Evolutionary conservation across 2,888 invertebrate species (phyloP).

Genomic region (Netelia virgata): DNA sequence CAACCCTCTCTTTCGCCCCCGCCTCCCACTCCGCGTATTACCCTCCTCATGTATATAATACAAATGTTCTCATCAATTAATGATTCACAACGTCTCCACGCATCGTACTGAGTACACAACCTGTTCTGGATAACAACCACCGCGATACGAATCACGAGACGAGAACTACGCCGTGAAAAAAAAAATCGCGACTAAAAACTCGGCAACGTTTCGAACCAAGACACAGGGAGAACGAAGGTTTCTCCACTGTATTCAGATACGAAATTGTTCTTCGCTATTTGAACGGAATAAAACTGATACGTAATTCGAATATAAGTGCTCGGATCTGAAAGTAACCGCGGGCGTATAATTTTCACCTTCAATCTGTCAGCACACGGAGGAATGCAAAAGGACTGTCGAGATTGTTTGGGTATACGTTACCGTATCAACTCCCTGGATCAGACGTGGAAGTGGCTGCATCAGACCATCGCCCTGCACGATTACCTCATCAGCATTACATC

Average conservation of each 20-base stretch:
- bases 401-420: conserved; percentile 95
- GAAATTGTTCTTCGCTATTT: neutral
- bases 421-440: conserved; percentile 95
- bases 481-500: conserved; percentile 93
- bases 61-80: conserved; percentile 55
- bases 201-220: neutral
- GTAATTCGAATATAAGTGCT: conserved; percentile 11
- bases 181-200: neutral
- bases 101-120: conserved; percentile 13
- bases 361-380: conserved; percentile 84
- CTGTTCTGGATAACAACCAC: neutral
- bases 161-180: neutral
- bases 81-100: conserved; percentile 51
- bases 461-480: conserved; percentile 95
- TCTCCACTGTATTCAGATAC: neutral
- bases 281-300: neutral
- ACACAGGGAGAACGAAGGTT: conserved; percentile 1
- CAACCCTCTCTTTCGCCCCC: conserved; percentile 57
- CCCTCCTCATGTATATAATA: conserved; percentile 59
- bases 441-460: conserved; percentile 98
- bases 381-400: conserved; percentile 90
- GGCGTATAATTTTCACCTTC: conserved; percentile 71
- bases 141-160: neutral
- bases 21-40: neutral
- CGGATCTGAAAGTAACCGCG: conserved; percentile 30